Conservation (phyloP, 2,113 vertebrate species). For the Gallinago jamesoni region DNA sequence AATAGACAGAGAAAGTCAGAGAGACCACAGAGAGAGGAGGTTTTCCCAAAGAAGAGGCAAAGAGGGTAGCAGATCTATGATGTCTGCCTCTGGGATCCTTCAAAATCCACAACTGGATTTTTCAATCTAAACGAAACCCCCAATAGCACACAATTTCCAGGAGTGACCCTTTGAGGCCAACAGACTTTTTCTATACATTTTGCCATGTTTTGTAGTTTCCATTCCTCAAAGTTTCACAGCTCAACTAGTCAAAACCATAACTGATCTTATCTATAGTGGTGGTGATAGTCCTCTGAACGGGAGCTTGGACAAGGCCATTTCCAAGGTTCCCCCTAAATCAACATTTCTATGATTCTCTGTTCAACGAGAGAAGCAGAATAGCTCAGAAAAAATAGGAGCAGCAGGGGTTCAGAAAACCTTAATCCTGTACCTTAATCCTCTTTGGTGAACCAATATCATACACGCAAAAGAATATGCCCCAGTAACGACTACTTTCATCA, state of each 20-base stretch:
- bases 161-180: neutral
- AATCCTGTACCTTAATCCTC: neutral
- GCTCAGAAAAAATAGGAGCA: neutral
- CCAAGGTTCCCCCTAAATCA: neutral
- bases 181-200: neutral
- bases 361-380: neutral
- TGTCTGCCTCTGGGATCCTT: neutral
- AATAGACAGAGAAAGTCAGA: neutral
- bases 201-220: neutral
- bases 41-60: neutral
- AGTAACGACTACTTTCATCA: neutral
- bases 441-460: neutral
- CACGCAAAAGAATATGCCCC: neutral
- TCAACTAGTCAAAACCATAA: neutral
- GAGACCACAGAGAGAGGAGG: neutral
- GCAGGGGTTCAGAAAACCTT: neutral
- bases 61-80: neutral
- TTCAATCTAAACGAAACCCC: neutral
- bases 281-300: neutral
- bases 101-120: neutral
- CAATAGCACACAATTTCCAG: neutral
- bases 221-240: neutral
- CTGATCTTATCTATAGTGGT: neutral
- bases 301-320: neutral
- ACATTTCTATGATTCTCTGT: neutral